These are phyloP conservation scores for Drosophila suboccidentalis DNA, from an alignment of 2,888 invertebrate genomes.

Conservation along the genomic window DNA sequence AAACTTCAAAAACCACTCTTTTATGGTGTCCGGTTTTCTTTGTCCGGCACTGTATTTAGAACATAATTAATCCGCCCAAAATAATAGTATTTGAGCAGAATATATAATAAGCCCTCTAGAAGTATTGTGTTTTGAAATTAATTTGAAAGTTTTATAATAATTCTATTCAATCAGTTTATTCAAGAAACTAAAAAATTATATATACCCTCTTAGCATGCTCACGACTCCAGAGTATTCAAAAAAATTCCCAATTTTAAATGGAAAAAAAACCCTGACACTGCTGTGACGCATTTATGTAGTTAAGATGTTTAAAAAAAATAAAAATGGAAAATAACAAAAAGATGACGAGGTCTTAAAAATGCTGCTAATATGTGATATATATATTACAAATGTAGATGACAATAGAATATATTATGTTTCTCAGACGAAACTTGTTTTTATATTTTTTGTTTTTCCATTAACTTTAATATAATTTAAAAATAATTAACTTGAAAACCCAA, in stretches of 20 bases:
- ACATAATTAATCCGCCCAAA: too few relatives aligned
- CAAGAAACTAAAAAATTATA: neutral
- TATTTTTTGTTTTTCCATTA: too few relatives aligned
- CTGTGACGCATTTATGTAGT: constrained; percentile 20
- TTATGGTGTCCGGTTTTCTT: too few relatives aligned
- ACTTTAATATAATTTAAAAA: too few relatives aligned
- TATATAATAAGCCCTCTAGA: too few relatives aligned
- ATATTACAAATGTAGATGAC: too few relatives aligned
- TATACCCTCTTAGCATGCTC: neutral
- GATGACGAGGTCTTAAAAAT: neutral
- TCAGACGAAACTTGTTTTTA: too few relatives aligned
- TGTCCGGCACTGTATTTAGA: too few relatives aligned
- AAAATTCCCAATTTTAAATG: constrained; percentile 4
- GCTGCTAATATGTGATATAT: neutral
- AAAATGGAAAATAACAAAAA: constrained; percentile 13
- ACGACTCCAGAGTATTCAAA: neutral
- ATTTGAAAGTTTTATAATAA: neutral
- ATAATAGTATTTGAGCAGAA: too few relatives aligned
- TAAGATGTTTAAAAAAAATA: neutral
- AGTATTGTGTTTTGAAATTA: neutral
- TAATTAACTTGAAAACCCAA: too few relatives aligned
- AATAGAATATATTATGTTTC: neutral
- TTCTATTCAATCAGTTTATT: neutral
- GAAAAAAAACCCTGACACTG: constrained; percentile 25
- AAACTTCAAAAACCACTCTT: too few relatives aligned